Evolutionary conservation across 1,140 invertebrate species (phyloP).

Genomic region (Meloidogyne exigua): DNA sequence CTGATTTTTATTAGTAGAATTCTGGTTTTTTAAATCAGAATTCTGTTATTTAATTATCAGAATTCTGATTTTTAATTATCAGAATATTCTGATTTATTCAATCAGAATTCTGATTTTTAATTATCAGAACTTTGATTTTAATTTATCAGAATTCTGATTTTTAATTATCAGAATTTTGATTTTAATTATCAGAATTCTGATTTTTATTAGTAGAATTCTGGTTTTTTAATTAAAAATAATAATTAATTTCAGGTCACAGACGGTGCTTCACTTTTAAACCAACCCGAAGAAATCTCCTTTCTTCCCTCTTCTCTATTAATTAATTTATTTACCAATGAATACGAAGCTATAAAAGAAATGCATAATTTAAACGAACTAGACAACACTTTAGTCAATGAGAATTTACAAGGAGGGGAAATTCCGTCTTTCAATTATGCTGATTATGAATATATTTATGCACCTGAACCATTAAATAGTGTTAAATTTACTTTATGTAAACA

Average conservation of each 20-base stretch:
- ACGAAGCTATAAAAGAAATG: conserved; percentile 44
- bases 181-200: no score
- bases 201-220: no score
- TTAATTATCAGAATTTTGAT: no score
- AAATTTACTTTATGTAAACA: conserved; percentile 36
- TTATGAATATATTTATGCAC: conserved; percentile 24
- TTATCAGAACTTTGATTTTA: no score
- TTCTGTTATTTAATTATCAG: not conserved
- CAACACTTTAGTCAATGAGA: conserved; percentile 10
- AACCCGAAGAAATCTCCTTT: conserved; percentile 44
- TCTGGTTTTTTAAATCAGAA: not conserved
- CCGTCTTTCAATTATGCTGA: conserved; percentile 11
- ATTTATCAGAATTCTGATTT: not conserved
- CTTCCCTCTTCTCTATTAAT: conserved; percentile 42
- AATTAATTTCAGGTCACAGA: conserved; percentile 23
- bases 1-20: not conserved
- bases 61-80: no score
- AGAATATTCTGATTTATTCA: not conserved
- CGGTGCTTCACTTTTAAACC: conserved; percentile 18
- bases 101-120: not conserved
- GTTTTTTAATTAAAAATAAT: conserved; percentile 25
- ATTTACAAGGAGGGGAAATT: conserved; percentile 13
- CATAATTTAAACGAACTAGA: conserved; percentile 19
- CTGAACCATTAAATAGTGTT: conserved; percentile 34
- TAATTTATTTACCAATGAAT: conserved; percentile 50